Base-by-base conservation (phyloP, 2,113 vertebrate genomes). In the Entelurus aequoreus region DNA sequence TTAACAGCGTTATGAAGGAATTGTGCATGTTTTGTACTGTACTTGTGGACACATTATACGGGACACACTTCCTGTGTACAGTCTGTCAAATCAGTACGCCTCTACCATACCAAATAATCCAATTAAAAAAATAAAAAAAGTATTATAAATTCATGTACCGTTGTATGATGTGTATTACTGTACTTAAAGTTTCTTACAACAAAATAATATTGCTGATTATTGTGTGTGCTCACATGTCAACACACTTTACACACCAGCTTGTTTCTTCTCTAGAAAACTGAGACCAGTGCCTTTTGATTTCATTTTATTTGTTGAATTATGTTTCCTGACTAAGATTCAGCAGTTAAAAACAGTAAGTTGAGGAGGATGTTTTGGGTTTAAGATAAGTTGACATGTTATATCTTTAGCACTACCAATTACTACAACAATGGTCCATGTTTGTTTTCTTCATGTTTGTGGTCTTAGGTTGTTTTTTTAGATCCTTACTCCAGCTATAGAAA, bases 261-360 rank as follows among this genome's bases (percentile, higher is more conserved):
- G 52, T 77, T 54, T 42, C 60, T 76, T 78, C 75, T 75, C 60
- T 79, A 71, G 74, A 71, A 76, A 63, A 72, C 71, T 82, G 77
- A 75, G 71, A 60, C 37, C 54, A 6, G 36, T 80, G 82, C 84
- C 80, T 89, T 51, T 63, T 19, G 19, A 62, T 54, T 56, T 70
- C 85, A 82, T 71, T 86, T 83, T 71, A 75, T 77, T 88, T 85
- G 74, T 73, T 89, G 82, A 74, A 71, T 64, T 65, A 42, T 78
- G 71, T 77, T 67, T 80, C 69, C 55, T 19, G 69, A 67, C 67
- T 67, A 70, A 64, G 58, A 61, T 74, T 10, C 49, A 61, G 59
- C 61, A 7, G 21, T 66, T 64, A 19, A 19, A n/a, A 19, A 19
- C 51, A 60, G 69, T 54, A 77, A 58, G 54, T 65, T 63, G 72